phyloP scores from a whole-genome alignment of 2,888 invertebrate genomes.

The Graphium colonna region DNA sequence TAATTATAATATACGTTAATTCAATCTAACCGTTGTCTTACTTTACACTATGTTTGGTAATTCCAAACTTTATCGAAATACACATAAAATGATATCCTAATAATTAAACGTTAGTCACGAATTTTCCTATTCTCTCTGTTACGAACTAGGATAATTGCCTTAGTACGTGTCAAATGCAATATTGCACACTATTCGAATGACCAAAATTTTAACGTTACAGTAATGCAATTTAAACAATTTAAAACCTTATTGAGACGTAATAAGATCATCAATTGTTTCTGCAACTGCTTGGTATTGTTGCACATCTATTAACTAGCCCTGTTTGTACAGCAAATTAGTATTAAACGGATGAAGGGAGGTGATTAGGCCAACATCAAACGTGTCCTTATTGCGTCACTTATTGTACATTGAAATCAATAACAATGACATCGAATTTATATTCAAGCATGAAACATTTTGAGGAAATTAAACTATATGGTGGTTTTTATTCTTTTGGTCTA shows the following conservation, averaged over 20 bases:
- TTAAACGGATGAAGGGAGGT: conserved; percentile 62
- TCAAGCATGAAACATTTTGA: no score
- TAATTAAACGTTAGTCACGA: not conserved
- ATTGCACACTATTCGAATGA: no score
- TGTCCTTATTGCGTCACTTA: conserved; percentile 34
- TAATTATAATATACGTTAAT: no score
- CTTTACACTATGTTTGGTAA: not conserved
- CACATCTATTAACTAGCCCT: conserved; percentile 43
- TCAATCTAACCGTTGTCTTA: no score
- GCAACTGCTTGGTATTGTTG: not conserved
- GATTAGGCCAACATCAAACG: not conserved
- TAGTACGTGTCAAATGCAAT: conserved; percentile 67
- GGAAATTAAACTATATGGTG: no score
- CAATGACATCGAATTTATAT: no score
- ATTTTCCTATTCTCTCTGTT: not conserved
- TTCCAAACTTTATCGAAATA: no score
- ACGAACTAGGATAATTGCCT: conserved; percentile 53
- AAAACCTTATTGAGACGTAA: conserved; percentile 27
- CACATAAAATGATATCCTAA: not conserved
- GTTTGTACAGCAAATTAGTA: conserved; percentile 79
- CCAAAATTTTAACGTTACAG: no score
- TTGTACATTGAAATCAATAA: no score
- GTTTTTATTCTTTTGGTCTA: no score
- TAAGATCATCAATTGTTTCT: conserved; percentile 14
- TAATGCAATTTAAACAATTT: conserved; percentile 18